These are phyloP conservation scores for Tursiops truncatus DNA, from an alignment of 2,113 vertebrate genomes.

Conservation along the genomic window DNA sequence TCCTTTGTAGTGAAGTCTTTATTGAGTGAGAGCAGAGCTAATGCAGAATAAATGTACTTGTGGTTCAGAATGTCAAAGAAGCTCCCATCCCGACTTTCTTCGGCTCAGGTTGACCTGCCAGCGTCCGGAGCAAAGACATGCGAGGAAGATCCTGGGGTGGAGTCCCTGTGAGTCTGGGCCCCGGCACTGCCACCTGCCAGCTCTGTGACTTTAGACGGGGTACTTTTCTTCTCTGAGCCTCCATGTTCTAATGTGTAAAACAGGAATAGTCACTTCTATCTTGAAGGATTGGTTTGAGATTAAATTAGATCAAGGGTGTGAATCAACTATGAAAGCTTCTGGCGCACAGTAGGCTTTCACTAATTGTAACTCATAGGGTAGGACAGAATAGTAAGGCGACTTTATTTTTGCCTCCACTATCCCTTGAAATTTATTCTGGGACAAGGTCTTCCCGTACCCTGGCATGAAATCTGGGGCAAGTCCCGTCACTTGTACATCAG, in stretches of 20 bases:
- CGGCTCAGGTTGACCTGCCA: not conserved
- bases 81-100: not conserved
- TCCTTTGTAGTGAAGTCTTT: not conserved
- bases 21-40: not conserved
- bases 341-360: not conserved
- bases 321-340: not conserved
- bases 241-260: not conserved
- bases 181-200: not conserved
- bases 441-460: not conserved
- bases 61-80: not conserved
- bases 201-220: not conserved
- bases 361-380: not conserved
- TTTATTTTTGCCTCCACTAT: not conserved
- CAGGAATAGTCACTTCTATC: not conserved
- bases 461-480: not conserved
- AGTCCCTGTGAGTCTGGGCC: not conserved
- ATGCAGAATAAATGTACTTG: conserved; percentile 29
- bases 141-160: not conserved
- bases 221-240: not conserved
- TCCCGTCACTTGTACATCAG: not conserved
- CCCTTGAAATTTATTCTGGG: conserved; percentile 8
- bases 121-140: not conserved
- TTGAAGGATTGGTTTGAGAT: not conserved
- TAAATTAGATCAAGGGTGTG: not conserved
- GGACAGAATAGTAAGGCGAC: not conserved